Base-by-base conservation (phyloP, 2,888 invertebrate species). In the Anarsia innoxiella region DNA sequence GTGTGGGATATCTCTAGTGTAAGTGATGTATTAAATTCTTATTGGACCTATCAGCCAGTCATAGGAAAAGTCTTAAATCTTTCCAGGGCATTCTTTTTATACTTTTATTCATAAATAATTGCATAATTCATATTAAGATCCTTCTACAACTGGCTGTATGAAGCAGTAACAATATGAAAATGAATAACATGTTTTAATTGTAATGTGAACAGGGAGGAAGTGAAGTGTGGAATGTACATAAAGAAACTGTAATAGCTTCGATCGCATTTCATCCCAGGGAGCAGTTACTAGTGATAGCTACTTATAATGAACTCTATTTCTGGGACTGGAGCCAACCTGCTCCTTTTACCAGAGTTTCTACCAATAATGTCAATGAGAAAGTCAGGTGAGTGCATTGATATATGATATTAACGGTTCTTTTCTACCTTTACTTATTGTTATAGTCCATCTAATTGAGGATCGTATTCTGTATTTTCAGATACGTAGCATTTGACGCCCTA, bases 291-390 rank as follows among this genome's bases (percentile, higher is more conserved):
- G 94, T 93, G n/a, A 93, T 95, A 54, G 95, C 95, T 12, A 93
- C 94, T 0, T 90, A 88, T 60, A 94, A 94, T 80, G 91, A 93
- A 66, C 85, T 96, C 5, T 91, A 93, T 65, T 94, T 95, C 71
- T 96, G 95, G 95, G 93, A 95, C 63, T 95, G 95, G 95, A 90
- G 90, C 55, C 88, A 89, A 52, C 88, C 91, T 1, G 87, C 90
- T 39, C 93, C 93, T 0, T 92, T 93, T 62, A 90, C 91, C 33
- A 89, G 89, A 59, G 89, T 92, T 41, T 87, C 88, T 19, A 95
- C 95, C n/a, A 88, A 87, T 44, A 90, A 89, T 64, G 87, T 90
- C 12, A 91, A 90, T 70, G 94, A 95, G 71, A 93, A 93, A 89
- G 92, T 95, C 53, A 88, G 92, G 92, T 92, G 68, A 53, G 84